Conservation (phyloP, 2,797 vertebrate species). For the Halcyon badia region DNA sequence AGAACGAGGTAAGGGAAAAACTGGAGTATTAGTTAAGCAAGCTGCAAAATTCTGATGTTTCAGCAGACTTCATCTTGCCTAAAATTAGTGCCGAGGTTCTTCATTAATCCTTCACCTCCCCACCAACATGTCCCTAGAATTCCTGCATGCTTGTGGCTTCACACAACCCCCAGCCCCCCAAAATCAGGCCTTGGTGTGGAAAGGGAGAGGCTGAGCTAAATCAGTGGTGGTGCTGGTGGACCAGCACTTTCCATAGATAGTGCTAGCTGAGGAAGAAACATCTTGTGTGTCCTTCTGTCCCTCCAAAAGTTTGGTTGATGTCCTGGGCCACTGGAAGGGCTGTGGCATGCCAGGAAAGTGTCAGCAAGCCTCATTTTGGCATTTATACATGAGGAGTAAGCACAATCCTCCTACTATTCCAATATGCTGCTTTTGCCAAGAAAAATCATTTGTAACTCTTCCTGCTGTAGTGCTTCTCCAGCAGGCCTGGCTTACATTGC, state of each 20-base stretch:
- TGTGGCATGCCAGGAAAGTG: constrained; percentile 67
- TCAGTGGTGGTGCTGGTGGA: accelerated
- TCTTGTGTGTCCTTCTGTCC: constrained; percentile 43
- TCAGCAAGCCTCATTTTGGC: constrained; percentile 74
- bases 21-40: neutral
- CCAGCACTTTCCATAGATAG: neutral
- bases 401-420: constrained; percentile 79
- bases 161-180: neutral
- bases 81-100: neutral
- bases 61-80: neutral
- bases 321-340: constrained; percentile 41
- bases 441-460: constrained; percentile 80
- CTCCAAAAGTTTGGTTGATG: constrained; percentile 44
- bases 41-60: neutral
- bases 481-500: constrained; percentile 38
- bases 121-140: neutral
- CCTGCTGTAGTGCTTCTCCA: constrained; percentile 69
- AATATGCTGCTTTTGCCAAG: constrained; percentile 74
- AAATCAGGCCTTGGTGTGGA: accelerated
- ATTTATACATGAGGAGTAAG: constrained; percentile 73
- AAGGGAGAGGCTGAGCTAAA: neutral
- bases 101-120: neutral
- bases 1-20: neutral
- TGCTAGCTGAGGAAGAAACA: neutral
- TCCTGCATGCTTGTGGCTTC: neutral